Evolutionary conservation across 2,113 vertebrate genomes (phyloP).

Genomic region (Myotis brandtii): DNA sequence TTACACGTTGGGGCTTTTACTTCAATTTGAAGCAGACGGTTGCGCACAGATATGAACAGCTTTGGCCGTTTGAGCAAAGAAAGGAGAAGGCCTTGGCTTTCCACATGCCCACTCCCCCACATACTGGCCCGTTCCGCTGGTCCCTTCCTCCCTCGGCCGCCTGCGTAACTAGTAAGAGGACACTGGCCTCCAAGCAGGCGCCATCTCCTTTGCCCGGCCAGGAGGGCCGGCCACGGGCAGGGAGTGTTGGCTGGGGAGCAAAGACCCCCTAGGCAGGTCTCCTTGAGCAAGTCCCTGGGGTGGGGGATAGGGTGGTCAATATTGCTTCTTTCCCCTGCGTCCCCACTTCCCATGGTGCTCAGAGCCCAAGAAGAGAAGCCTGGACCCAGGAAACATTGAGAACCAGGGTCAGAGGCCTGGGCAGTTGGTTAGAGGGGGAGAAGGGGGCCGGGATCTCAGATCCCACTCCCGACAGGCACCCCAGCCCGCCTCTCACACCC

Average conservation of each 20-base stretch:
- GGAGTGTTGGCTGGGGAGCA: background rate
- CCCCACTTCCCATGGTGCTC: background rate
- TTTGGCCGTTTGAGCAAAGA: slow-evolving; percentile 70
- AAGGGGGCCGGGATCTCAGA: background rate
- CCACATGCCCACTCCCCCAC: background rate
- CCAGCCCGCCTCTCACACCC: background rate
- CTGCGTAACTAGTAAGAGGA: background rate
- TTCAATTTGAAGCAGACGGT: slow-evolving; percentile 82
- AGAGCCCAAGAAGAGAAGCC: background rate
- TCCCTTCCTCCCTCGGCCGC: background rate
- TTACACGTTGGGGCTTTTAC: slow-evolving; percentile 75
- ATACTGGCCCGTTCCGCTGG: slow-evolving; percentile 17
- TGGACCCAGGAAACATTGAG: background rate
- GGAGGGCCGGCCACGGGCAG: background rate
- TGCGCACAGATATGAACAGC: slow-evolving; percentile 72
- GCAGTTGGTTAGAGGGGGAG: background rate
- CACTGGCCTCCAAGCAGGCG: background rate
- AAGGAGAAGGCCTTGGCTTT: slow-evolving; percentile 55
- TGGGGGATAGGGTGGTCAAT: rapidly evolving
- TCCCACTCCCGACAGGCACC: background rate
- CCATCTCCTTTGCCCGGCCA: background rate
- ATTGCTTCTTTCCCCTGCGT: background rate
- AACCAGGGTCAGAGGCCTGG: background rate
- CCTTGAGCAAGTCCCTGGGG: background rate
- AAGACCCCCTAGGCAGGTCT: background rate